These are phyloP conservation scores for Eufriesea mexicana DNA, from an alignment of 1,140 invertebrate genomes.

Conservation along the genomic window DNA sequence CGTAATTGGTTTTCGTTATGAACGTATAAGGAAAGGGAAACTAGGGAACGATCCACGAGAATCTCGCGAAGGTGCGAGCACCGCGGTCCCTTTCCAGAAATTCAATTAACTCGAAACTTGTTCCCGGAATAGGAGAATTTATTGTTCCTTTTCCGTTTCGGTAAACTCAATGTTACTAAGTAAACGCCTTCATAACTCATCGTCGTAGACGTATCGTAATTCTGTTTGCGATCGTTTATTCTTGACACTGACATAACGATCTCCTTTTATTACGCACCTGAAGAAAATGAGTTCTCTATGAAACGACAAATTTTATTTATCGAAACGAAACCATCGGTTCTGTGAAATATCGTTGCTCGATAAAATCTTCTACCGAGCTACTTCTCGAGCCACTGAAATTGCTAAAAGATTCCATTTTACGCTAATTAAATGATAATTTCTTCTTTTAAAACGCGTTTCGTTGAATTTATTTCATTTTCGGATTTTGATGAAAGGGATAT, in stretches of 20 bases:
- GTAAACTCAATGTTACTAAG: background rate
- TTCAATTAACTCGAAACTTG: background rate
- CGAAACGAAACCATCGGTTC: background rate
- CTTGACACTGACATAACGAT: background rate
- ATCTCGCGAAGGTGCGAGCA: background rate
- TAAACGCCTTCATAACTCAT: background rate
- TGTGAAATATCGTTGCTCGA: too few relatives aligned
- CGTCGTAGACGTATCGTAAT: background rate
- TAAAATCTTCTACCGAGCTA: too few relatives aligned
- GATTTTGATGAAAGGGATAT: too few relatives aligned
- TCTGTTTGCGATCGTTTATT: slow-evolving; percentile 16
- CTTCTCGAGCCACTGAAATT: too few relatives aligned
- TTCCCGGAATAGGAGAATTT: background rate
- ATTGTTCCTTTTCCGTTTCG: too few relatives aligned
- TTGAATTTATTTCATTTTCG: too few relatives aligned
- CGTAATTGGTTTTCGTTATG: background rate
- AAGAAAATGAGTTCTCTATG: background rate
- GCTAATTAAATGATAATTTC: too few relatives aligned
- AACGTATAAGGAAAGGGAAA: background rate
- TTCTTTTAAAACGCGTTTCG: too few relatives aligned
- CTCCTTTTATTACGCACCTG: background rate
- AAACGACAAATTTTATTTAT: slow-evolving; percentile 8
- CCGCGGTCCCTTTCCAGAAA: background rate
- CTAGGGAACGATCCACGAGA: slow-evolving; percentile 1
- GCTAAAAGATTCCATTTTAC: too few relatives aligned